Evolutionary conservation across 1,140 invertebrate genomes (phyloP), one percentile per base, ranked within the genome.

Genomic region (Plutomurus gul): DNA sequence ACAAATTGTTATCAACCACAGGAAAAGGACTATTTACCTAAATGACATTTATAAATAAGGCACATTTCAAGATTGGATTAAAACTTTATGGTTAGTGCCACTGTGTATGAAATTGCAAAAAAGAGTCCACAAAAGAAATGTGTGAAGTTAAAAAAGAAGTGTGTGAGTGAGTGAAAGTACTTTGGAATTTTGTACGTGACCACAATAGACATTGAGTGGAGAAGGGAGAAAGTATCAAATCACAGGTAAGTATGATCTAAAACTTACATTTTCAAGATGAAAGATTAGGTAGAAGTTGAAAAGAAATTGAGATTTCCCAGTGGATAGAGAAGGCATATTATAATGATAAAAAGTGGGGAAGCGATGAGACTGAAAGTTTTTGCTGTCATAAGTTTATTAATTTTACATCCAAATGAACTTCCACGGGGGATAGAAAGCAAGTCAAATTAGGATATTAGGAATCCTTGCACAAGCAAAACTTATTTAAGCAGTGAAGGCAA

Each of bases 371-470:
- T 16, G 25, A 65, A 65, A 65, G 27, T 65, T 65, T 65, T 30
- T n/a, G 56, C 56, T 33, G 27, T 65, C 25, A 65, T 65, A 65
- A 65, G 56, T 65, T 65, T 65, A 65, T 65, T 65, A 65, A 65
- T 65, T 65, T 65, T 65, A 65, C 25, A 65, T n/a, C 36, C 56
- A 33, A 65, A 65, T 65, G 56, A 65, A 65, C 27, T 65, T 30
- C 56, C n/a, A n/a, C 6, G 56, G 56, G 56, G 36, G 56, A 27
- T 33, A 65, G 56, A 60, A 18, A 27, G 56, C 56, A 65, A 27
- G 27, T 33, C 56, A 65, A 65, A 65, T 65, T 27, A 25, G 56
- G 56, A 65, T 65, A 65, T 33, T 65, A 65, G 25, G 56, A 65
- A 65, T 65, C 56, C 18, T 13, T n/a, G 16, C 36, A 27, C 25